These are phyloP conservation scores for Cecropterus lyciades DNA, from an alignment of 1,140 invertebrate genomes.

Conservation along the genomic window DNA sequence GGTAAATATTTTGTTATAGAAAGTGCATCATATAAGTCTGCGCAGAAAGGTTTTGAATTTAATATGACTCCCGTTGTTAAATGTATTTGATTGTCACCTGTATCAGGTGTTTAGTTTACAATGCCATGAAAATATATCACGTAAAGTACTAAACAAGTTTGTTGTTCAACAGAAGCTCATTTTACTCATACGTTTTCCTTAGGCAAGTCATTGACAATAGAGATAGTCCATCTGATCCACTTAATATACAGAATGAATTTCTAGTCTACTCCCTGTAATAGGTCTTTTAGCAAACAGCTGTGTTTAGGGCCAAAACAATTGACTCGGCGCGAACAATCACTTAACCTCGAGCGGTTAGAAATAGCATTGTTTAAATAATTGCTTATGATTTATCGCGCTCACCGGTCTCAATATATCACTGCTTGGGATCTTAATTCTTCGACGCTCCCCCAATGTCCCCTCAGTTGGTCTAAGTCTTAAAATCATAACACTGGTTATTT, in stretches of 20 bases:
- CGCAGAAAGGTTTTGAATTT: not conserved
- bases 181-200: too few species aligned
- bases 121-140: too few species aligned
- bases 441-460: constrained; percentile 41
- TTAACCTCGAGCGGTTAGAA: constrained; percentile 37
- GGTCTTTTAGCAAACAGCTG: constrained; percentile 26
- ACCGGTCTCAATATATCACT: constrained; percentile 60
- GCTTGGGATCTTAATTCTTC: constrained; percentile 58
- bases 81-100: too few species aligned
- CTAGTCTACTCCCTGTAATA: not conserved
- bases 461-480: constrained; percentile 18
- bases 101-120: too few species aligned
- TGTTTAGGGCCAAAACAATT: constrained; percentile 25
- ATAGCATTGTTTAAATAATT: constrained; percentile 60
- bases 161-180: too few species aligned
- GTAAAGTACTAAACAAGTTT: too few species aligned
- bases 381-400: constrained; percentile 59
- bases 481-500: constrained; percentile 6
- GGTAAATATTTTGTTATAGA: constrained; percentile 20
- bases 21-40: constrained; percentile 9
- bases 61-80: not conserved
- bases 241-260: not conserved
- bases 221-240: not conserved
- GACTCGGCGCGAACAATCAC: constrained; percentile 33
- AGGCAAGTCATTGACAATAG: not conserved